Base-by-base conservation (phyloP, 2,797 vertebrate genomes). In the Discoglossus pictus region DNA sequence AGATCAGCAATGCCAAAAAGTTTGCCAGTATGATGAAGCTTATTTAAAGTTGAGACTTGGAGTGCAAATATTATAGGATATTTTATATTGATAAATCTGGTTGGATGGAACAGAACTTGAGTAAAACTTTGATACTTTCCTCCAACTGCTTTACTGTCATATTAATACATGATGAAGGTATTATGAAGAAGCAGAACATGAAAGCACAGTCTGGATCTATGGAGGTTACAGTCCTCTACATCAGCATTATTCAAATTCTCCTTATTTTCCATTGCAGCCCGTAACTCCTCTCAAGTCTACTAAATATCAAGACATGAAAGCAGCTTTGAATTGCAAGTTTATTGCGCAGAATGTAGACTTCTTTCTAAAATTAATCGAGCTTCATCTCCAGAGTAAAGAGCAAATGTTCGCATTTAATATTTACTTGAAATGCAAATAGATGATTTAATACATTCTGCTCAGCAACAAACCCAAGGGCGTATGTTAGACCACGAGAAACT, bases 231-330 rank as follows among this genome's bases (percentile, higher is more conserved):
- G 20, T 53, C 20, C 42, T 54, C 20, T 56, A 46, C 17, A 24
- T 55, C 66, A 69, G 66, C 58, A 62, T 62, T 61, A 54, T 65
- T 44, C 51, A 56, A 63, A 63, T 55, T 38, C 21, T 25, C 20
- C 21, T 47, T 46, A 18, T 69, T 54, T 61, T 47, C n/a, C 27
- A 44, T 44, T 54, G 50, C 23, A 44, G 34, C 24, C 11, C 31
- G 27, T 38, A 36, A 13, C 35, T 43, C 39, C 58, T 61, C 58
- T 69, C 42, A 62, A 62, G 40, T 40, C 50, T 47, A 31, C 46
- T 39, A 46, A 55, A 62, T 48, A 62, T 70, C 59, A 63, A 69
- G 42, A 63, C 42, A 70, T 70, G 50, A 70, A 70, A 70, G 67
- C 15, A 40, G 17, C 59, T 63, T 70, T 70, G 67, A 63, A 62